A percentile compares a stretch with the other conserved stretches of the same genome.
Conservation (phyloP, 1,140 invertebrate species). For the Drosophila busckii region DNA sequence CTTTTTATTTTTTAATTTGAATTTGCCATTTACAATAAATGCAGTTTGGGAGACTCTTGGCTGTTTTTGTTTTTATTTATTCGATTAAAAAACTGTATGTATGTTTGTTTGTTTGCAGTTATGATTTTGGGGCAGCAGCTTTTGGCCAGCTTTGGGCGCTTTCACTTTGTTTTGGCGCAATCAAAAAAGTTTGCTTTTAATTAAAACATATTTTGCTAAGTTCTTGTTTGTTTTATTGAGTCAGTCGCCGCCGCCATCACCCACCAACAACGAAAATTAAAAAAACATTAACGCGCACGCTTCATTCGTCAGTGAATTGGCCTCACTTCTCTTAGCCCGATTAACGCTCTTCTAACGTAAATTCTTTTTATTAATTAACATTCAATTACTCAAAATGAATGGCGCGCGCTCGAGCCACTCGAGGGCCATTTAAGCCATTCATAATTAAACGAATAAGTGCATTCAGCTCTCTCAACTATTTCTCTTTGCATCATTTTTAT, state of each 20-base stretch:
- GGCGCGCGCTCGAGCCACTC: conserved; percentile 11
- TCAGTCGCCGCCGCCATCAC: too few relatives aligned
- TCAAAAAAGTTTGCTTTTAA: conserved; percentile 63
- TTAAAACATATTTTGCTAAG: conserved; percentile 66
- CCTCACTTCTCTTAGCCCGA: background rate
- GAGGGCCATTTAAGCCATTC: conserved; percentile 48
- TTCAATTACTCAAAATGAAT: conserved; percentile 59
- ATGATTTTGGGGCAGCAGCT: conserved; percentile 48
- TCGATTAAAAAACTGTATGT: conserved; percentile 51
- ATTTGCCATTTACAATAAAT: conserved; percentile 23
- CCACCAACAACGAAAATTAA: conserved; percentile 51
- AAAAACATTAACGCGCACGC: conserved; percentile 11
- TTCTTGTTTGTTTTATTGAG: conserved; percentile 30
- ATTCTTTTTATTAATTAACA: conserved; percentile 59
- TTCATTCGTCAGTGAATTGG: conserved; percentile 49
- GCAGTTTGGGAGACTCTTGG: conserved; percentile 38
- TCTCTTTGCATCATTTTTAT: background rate
- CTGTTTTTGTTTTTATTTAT: conserved; percentile 12
- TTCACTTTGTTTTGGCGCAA: conserved; percentile 31
- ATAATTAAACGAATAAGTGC: conserved; percentile 29
- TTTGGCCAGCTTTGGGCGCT: conserved; percentile 44
- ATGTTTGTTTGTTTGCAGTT: conserved; percentile 57
- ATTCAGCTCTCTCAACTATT: background rate
- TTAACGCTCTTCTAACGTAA: background rate
- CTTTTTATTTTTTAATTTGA: too few relatives aligned